phyloP scores from a whole-genome alignment of 2,888 invertebrate genomes.

The Poecilobothrus nobilitatus region DNA sequence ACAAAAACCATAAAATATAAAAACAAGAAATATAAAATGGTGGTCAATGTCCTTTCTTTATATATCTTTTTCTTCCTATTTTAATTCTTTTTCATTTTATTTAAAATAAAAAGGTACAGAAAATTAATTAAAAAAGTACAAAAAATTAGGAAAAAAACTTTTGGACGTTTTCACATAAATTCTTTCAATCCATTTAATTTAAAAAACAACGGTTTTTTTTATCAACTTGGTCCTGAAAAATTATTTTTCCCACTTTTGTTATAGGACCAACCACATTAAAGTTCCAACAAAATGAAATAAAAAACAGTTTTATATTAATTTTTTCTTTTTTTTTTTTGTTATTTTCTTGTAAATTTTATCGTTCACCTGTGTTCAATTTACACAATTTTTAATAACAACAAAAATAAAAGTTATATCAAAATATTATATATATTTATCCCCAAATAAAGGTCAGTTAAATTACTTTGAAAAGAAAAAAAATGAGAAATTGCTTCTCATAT shows the following conservation, averaged over 20 bases:
- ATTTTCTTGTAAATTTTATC: neutral
- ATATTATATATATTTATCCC: too few species aligned
- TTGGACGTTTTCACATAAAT: neutral
- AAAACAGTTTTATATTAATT: neutral
- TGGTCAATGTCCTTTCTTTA: too few species aligned
- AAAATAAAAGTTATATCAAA: too few species aligned
- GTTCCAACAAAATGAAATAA: neutral
- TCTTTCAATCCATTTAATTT: neutral
- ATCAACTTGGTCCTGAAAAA: neutral
- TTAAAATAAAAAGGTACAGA: neutral
- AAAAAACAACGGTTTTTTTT: neutral
- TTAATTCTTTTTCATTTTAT: neutral
- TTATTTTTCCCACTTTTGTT: neutral
- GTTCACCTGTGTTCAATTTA: neutral
- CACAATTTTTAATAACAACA: neutral
- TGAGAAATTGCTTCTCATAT: too few species aligned
- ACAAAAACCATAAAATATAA: too few species aligned
- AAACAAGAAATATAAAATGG: too few species aligned
- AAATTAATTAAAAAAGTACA: neutral
- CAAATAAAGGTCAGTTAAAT: too few species aligned
- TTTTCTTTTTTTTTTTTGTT: neutral
- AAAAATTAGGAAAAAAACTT: neutral
- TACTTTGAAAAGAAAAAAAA: too few species aligned
- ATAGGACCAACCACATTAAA: too few species aligned
- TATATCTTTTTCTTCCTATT: too few species aligned